Percentiles rank a stretch among this genome's conserved stretches.
These are phyloP conservation scores for Apistogramma diplotaenia DNA, from an alignment of 2,113 vertebrate species.

Conservation along the genomic window DNA sequence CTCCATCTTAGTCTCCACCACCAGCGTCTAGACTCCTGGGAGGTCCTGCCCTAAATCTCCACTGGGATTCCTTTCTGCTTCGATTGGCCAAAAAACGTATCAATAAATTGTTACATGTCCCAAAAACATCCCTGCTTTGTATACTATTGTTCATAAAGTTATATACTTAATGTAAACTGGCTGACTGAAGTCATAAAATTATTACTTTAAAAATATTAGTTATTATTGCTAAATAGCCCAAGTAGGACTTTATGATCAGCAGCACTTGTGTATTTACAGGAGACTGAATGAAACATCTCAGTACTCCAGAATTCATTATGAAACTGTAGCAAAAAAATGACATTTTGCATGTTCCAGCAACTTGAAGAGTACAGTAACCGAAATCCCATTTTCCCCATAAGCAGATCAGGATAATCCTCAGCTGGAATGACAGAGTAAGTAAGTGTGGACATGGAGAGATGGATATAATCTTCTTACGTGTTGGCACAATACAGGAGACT, in stretches of 20 bases:
- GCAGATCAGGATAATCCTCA: conserved; percentile 66
- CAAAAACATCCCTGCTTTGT: neutral
- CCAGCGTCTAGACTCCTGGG: no score
- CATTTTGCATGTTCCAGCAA: conserved; percentile 57
- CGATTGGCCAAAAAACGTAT: no score
- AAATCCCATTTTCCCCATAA: conserved; percentile 65
- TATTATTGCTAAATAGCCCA: neutral
- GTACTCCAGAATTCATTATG: conserved; percentile 16
- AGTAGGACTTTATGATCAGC: neutral
- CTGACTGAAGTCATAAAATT: neutral
- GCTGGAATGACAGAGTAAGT: conserved; percentile 58
- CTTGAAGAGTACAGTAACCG: conserved; percentile 41
- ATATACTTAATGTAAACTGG: neutral
- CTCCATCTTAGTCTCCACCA: no score
- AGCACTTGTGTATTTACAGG: neutral
- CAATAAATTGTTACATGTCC: no score
- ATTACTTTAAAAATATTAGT: neutral
- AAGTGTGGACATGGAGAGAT: conserved; percentile 53
- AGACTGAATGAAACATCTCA: conserved; percentile 7
- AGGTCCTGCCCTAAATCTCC: no score
- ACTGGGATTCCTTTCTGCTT: no score
- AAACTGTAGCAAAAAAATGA: conserved; percentile 24
- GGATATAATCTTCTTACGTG: conserved; percentile 60
- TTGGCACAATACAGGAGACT: conserved; percentile 32
- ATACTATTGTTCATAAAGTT: neutral